Evolutionary conservation across 1,140 invertebrate genomes (phyloP).

Genomic region (Papilio glaucus): DNA sequence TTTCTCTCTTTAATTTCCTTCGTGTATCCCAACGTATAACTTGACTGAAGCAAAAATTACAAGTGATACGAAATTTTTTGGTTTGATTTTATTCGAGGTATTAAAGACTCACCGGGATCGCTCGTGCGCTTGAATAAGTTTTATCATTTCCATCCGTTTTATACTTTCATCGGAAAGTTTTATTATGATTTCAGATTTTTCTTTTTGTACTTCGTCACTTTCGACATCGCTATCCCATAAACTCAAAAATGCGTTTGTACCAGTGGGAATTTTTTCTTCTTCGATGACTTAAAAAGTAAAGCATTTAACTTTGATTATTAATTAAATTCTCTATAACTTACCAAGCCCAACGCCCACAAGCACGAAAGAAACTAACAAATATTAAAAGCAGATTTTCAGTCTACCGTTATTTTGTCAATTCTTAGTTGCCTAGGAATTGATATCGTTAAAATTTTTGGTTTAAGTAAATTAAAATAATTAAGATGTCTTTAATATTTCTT

Average conservation of each 20-base stretch:
- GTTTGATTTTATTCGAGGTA: constrained; percentile 3
- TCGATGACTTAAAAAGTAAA: background rate
- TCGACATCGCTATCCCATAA: constrained; percentile 34
- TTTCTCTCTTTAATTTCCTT: constrained; percentile 52
- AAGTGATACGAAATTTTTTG: constrained; percentile 32
- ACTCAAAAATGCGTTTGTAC: background rate
- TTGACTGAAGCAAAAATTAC: constrained; percentile 51
- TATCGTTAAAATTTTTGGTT: too few relatives aligned
- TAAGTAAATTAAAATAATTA: too few relatives aligned
- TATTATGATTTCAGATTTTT: constrained; percentile 45
- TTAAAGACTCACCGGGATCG: constrained; percentile 53
- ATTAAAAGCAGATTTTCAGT: too few relatives aligned
- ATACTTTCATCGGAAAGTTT: constrained; percentile 53
- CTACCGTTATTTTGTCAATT: too few relatives aligned
- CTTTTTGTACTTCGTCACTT: constrained; percentile 35
- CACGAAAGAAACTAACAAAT: too few relatives aligned
- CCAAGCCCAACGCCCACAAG: too few relatives aligned
- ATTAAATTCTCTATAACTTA: too few relatives aligned
- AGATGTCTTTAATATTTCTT: too few relatives aligned
- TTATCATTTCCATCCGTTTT: constrained; percentile 45
- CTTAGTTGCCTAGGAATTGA: too few relatives aligned
- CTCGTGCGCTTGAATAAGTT: constrained; percentile 66
- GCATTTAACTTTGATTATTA: too few relatives aligned
- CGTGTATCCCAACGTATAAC: constrained; percentile 42
- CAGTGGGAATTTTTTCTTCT: constrained; percentile 7